Percentiles rank a stretch among this genome's conserved stretches.
Conservation (phyloP, 2,113 vertebrate genomes). For the Hippoglossus stenolepis region DNA sequence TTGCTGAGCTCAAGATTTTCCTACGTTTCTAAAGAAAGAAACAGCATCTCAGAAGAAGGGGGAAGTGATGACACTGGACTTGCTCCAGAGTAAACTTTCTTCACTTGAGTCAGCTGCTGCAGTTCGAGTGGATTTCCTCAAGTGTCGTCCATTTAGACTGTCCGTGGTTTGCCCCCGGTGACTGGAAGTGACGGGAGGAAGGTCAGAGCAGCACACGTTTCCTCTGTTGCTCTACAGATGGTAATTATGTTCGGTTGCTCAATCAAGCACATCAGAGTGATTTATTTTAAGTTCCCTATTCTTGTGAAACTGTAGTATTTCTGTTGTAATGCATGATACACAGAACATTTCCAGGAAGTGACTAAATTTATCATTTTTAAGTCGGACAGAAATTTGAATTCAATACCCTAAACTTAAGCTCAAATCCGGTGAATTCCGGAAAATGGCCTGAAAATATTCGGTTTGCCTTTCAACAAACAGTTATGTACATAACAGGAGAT, state of each 20-base stretch:
- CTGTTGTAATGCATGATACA: not conserved
- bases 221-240: constrained; percentile 13
- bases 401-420: not conserved
- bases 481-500: no score
- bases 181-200: not conserved
- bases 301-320: constrained; percentile 3
- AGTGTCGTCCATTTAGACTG: constrained; percentile 12
- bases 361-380: no score
- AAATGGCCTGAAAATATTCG: no score
- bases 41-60: constrained; percentile 37
- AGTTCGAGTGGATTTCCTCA: constrained; percentile 30
- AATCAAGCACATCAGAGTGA: not conserved
- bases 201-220: constrained; percentile 3
- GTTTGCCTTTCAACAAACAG: no score
- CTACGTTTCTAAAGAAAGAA: constrained; percentile 65
- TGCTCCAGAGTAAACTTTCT: constrained; percentile 61
- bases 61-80: constrained; percentile 67
- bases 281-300: not conserved
- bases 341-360: not conserved
- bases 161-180: constrained; percentile 6
- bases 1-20: constrained; percentile 67
- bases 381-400: not conserved
- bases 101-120: constrained; percentile 26
- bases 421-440: no score
- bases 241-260: not conserved